Conservation (phyloP, 37 sponge, comb jelly and placozoan species). For the Hexactinellida sp. region DNA sequence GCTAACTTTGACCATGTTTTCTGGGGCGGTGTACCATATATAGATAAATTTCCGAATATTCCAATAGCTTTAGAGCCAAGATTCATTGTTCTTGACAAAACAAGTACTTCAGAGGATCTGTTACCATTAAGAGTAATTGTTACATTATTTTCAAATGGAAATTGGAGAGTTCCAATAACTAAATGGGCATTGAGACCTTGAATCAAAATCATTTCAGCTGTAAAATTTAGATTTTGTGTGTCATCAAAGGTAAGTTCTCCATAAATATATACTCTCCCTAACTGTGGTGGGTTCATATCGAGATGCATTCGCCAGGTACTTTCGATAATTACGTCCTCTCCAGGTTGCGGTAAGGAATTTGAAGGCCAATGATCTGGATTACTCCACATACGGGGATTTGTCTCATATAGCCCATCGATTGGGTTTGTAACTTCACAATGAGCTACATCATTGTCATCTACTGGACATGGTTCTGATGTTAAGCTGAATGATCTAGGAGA, state of each 20-base stretch:
- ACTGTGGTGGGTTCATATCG: slow-evolving; percentile 44
- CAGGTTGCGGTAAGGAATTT: slow-evolving; percentile 27
- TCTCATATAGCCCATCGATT: slow-evolving; percentile 10
- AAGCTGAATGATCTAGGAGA: slow-evolving; percentile 30
- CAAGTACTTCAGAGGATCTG: slow-evolving; percentile 20
- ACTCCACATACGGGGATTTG: slow-evolving; percentile 54
- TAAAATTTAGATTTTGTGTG: slow-evolving; percentile 51
- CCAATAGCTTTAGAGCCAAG: slow-evolving; percentile 75
- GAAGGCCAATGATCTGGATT: slow-evolving; percentile 38
- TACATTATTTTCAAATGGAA: slow-evolving; percentile 36
- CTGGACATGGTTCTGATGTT: slow-evolving; percentile 52
- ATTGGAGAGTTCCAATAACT: slow-evolving; percentile 29
- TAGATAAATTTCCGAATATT: slow-evolving; percentile 63
- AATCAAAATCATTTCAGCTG: slow-evolving; percentile 52
- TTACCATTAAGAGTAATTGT: slow-evolving; percentile 50
- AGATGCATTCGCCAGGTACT: slow-evolving; percentile 52
- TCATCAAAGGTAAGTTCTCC: slow-evolving; percentile 62
- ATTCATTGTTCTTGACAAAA: slow-evolving; percentile 26
- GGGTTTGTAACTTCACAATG: background rate
- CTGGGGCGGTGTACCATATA: slow-evolving; percentile 29
- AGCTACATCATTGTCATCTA: slow-evolving; percentile 34
- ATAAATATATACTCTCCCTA: slow-evolving; percentile 30
- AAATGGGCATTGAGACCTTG: slow-evolving; percentile 37
- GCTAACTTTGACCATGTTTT: slow-evolving; percentile 37
- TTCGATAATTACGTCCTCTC: slow-evolving; percentile 50